Evolutionary conservation across 2,888 invertebrate species (phyloP), one percentile per base, ranked within the genome.

Genomic region (Oligia strigilis): DNA sequence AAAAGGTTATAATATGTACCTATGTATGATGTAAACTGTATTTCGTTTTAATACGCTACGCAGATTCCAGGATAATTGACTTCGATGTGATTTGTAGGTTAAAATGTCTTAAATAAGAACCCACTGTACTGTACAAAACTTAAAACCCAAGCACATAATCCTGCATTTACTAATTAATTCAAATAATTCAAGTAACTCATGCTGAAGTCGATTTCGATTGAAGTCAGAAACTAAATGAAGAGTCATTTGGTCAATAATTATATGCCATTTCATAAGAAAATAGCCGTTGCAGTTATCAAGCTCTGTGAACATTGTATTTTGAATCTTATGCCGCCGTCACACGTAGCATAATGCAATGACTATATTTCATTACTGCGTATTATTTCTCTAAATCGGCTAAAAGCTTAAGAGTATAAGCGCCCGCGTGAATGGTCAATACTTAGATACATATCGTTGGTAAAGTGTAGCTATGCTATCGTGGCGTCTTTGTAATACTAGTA

Each of bases 401-500:
- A 87, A 85, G 88, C 86, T 88, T 88, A 83, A 83, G 83, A 87
- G 88, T 88, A 82, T 77, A 84, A 81, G 79, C 83, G 83, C 67
- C 81, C 72, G 88, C 86, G 88, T 92, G 92, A 90, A 91, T 91
- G 90, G 88, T 90, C 91, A 90, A 91, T 91, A 92, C 90, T 92
- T 92, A 91, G 89, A 93, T 92, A 94, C 94, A 94, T 94, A 94
- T 94, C 94, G 93, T 91, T 87, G 88, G 89, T 92, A 88, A 91
- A 90, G 82, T 89, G 85, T 90, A 90, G 90, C 90, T 92, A 88
- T 91, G 90, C 88, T 91, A 83, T 89, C 78, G 87, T 84, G 83
- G 82, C 80, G 87, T 85, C 78, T 82, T 71, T 58, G 75, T 85
- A 80, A 78, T 78, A 78, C 74, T 82, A 55, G 69, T 62, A 71